Evolutionary conservation across 2,797 vertebrate species (phyloP), one percentile per base, ranked within the genome.

Genomic region (Kryptolebias ocellatus): DNA sequence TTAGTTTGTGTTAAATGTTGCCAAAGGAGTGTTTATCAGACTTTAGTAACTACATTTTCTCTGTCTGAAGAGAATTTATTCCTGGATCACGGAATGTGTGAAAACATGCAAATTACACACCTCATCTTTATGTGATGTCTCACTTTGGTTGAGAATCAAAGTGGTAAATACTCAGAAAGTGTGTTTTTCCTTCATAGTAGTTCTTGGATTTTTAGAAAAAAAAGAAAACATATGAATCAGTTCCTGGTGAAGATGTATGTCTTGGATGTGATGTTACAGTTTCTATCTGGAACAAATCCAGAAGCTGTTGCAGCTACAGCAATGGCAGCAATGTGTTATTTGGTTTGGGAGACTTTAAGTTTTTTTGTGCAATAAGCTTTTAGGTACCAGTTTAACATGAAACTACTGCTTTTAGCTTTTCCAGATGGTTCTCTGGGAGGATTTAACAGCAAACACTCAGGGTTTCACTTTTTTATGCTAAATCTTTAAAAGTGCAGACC

Each of bases 291-390:
- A 76, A n/a, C 16, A 16, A 51, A 67, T 55, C 64, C 60, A 52
- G 56, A 64, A 34, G 29, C 51, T 24, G 39, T 46, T 2, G 1
- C 64, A 60, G 59, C 62, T 56, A 51, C 46, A 5, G 37, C 57
- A 57, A 70, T 63, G 37, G 59, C 59, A 53, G 57, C 15, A 15
- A 56, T 6, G 57, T 71, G 79, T 64, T 79, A 80, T 76, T 78
- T 82, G 79, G 74, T 76, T 51, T 49, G 72, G 64, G 71, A 76
- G 47, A 64, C 53, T 67, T 53, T 34, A 14, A 42, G 31, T 70
- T 68, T 46, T 56, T 63, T 52, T 39, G 69, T 54, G 55, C 50
- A 62, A 72, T 60, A 64, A 61, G 46, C 59, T 64, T 53, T 76
- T 42, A 70, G 52, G 60, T 69, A 27, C 67, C 64, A 67, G 31